Conservation (phyloP, 2,888 invertebrate species). For the Kryphioiulus occultus region DNA sequence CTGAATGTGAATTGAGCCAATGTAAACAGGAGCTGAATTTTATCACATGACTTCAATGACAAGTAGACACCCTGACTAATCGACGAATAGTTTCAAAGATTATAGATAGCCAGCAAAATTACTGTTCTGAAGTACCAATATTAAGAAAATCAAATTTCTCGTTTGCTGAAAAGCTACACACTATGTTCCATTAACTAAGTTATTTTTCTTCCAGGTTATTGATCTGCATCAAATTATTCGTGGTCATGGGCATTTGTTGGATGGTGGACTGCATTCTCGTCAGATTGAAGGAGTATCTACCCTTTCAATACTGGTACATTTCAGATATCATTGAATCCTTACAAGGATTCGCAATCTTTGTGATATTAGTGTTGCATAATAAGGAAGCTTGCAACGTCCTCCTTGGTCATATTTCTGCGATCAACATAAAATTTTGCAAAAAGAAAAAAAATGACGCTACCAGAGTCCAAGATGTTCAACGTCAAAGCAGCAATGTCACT, state of each 20-base stretch:
- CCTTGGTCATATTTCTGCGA: background rate
- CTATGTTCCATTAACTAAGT: too few relatives aligned
- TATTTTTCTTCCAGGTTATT: conserved; percentile 37
- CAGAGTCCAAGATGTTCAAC: background rate
- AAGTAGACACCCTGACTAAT: too few relatives aligned
- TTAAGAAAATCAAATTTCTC: too few relatives aligned
- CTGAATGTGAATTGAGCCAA: too few relatives aligned
- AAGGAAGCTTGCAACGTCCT: background rate
- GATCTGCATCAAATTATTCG: conserved; percentile 41
- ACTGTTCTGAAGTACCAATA: too few relatives aligned
- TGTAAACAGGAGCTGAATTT: too few relatives aligned
- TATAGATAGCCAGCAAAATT: too few relatives aligned
- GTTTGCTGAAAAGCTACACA: too few relatives aligned
- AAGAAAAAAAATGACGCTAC: background rate
- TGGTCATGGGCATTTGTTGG: conserved; percentile 41
- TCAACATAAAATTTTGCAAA: background rate
- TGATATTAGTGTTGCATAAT: background rate
- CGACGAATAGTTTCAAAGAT: too few relatives aligned
- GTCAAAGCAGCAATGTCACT: background rate
- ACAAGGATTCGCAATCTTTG: conserved; percentile 44
- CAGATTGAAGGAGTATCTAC: conserved; percentile 53
- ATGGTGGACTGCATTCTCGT: background rate
- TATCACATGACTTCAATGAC: too few relatives aligned
- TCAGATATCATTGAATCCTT: background rate
- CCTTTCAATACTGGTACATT: conserved; percentile 58